These are phyloP conservation scores for Prunella himalayana DNA, from an alignment of 2,113 vertebrate genomes.

Conservation along the genomic window DNA sequence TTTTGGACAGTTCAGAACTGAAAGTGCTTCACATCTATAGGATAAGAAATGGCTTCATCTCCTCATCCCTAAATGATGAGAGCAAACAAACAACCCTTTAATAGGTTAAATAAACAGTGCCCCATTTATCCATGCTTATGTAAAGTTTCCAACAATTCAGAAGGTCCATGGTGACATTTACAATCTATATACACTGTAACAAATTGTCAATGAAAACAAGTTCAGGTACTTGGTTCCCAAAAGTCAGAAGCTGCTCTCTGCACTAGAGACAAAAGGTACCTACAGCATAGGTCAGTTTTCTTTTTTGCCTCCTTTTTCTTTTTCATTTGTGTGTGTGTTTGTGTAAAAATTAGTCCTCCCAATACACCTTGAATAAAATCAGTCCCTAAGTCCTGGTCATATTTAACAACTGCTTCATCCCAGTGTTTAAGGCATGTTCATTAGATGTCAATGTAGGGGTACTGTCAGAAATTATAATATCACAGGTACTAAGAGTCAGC, in stretches of 20 bases:
- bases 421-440: slow-evolving; percentile 61
- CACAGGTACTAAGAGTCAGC: not conserved
- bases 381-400: not conserved
- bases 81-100: slow-evolving; percentile 54
- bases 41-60: slow-evolving; percentile 64
- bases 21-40: slow-evolving; percentile 66
- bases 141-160: slow-evolving; percentile 13
- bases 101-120: slow-evolving; percentile 54
- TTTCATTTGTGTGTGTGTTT: not conserved
- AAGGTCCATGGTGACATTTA: not conserved
- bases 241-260: not conserved
- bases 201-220: not conserved
- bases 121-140: slow-evolving; percentile 27
- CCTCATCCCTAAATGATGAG: slow-evolving; percentile 51
- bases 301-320: not conserved
- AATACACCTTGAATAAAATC: not conserved
- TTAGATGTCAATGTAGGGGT: not conserved
- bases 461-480: not conserved
- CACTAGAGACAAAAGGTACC: not conserved
- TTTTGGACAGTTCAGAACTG: slow-evolving; percentile 24
- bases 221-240: not conserved
- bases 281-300: not conserved
- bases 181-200: slow-evolving; percentile 26
- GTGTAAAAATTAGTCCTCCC: not conserved
- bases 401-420: not conserved